Percentiles rank a stretch among this genome's conserved stretches.
phyloP scores from a whole-genome alignment of 2,797 vertebrate genomes.

The Tarsius wallacei region DNA sequence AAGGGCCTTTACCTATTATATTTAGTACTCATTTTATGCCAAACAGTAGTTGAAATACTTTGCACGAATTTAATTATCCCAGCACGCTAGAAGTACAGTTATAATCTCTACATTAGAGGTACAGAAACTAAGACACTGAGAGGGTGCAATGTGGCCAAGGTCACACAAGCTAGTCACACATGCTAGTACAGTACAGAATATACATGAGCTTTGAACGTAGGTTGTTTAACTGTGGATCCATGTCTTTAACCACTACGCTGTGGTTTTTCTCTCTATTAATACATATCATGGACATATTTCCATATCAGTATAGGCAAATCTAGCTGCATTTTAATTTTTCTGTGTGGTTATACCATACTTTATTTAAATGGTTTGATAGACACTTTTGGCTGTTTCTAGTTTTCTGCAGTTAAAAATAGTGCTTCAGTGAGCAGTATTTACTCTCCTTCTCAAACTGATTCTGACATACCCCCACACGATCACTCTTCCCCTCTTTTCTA shows the following conservation, averaged over 20 bases:
- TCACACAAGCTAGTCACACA: background rate
- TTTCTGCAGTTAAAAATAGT: background rate
- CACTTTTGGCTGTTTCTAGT: background rate
- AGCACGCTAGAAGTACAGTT: background rate
- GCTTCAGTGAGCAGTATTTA: background rate
- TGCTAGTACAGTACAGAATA: background rate
- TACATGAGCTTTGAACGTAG: background rate
- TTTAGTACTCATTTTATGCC: background rate
- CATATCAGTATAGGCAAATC: background rate
- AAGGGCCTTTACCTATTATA: background rate
- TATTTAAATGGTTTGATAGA: background rate
- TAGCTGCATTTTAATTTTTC: background rate
- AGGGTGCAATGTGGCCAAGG: background rate
- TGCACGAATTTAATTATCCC: background rate
- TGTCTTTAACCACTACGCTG: background rate
- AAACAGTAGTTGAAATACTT: background rate
- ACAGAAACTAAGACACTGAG: background rate
- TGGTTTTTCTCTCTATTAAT: background rate
- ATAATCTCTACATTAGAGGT: background rate
- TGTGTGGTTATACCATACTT: background rate
- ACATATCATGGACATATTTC: background rate
- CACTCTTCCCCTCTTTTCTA: background rate
- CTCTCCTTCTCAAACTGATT: background rate
- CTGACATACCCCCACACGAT: background rate
- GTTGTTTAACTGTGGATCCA: background rate